Evolutionary conservation across 1,140 invertebrate species (phyloP).

Genomic region (Caenorhabditis briggsae): DNA sequence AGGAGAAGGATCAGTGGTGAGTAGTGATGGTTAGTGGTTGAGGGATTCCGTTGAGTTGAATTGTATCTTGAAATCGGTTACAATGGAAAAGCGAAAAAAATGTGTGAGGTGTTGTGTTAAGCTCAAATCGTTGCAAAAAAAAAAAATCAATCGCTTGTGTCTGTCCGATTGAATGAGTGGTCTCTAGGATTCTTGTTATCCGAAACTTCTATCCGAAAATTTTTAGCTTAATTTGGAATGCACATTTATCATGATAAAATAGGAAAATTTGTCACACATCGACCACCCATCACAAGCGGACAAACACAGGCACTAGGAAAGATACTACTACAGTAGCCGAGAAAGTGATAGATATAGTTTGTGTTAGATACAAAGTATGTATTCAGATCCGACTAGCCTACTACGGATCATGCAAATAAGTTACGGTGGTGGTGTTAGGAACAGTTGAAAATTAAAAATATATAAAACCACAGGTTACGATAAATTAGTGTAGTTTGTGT

Average conservation of each 20-base stretch:
- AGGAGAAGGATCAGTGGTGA: neutral
- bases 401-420: conserved; percentile 29
- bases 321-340: conserved; percentile 43
- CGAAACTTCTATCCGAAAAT: neutral
- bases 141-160: conserved; percentile 9
- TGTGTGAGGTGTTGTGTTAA: neutral
- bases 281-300: conserved; percentile 55
- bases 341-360: conserved; percentile 1
- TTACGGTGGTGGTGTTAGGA: neutral
- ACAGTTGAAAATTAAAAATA: neutral
- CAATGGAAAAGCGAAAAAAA: conserved; percentile 48
- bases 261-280: conserved; percentile 48
- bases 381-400: conserved; percentile 23
- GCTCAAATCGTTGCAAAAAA: neutral
- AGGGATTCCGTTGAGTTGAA: conserved; percentile 60
- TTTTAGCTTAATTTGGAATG: neutral
- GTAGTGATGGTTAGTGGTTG: conserved; percentile 54
- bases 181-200: neutral
- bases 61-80: conserved; percentile 57
- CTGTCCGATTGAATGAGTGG: conserved; percentile 49
- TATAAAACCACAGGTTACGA: conserved; percentile 35
- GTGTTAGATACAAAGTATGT: neutral
- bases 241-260: conserved; percentile 7
- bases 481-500: neutral
- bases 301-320: conserved; percentile 54